Percentiles rank a stretch among this genome's conserved stretches.
Conservation (phyloP, 2,888 invertebrate genomes). For the Julus scandinavius region DNA sequence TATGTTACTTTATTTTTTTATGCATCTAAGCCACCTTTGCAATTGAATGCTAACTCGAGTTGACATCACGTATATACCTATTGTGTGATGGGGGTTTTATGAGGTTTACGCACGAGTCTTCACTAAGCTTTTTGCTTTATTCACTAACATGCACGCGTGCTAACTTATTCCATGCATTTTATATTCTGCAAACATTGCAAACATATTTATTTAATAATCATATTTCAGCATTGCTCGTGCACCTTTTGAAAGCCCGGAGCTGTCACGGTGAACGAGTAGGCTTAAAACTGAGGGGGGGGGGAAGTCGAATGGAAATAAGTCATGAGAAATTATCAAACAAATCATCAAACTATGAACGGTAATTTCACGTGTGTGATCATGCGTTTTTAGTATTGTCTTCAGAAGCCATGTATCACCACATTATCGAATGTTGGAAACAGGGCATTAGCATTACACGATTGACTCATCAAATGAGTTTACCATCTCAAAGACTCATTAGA, state of each 20-base stretch:
- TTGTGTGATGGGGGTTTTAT: slow-evolving; percentile 37
- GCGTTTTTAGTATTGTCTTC: not conserved
- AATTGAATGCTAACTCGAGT: slow-evolving; percentile 46
- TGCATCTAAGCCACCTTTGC: slow-evolving; percentile 37
- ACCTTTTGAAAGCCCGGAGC: slow-evolving; percentile 20
- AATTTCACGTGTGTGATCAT: not conserved
- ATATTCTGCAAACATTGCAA: slow-evolving; percentile 43
- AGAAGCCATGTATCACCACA: not conserved
- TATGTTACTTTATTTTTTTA: slow-evolving; percentile 53
- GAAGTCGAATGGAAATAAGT: not conserved
- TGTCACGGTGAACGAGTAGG: slow-evolving; percentile 36
- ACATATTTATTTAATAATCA: slow-evolving; percentile 45
- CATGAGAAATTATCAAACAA: not conserved
- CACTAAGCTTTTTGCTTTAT: slow-evolving; percentile 40
- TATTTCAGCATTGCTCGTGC: slow-evolving; percentile 42
- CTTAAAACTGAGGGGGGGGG: not conserved
- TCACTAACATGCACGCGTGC: slow-evolving; percentile 40
- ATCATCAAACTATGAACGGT: not conserved
- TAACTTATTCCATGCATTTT: slow-evolving; percentile 37
- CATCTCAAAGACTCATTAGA: not conserved
- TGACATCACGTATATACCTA: slow-evolving; percentile 40
- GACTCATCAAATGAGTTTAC: too few relatives aligned
- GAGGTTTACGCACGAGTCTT: slow-evolving; percentile 40
- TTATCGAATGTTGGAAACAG: not conserved
- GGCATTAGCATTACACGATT: too few relatives aligned